phyloP scores from a whole-genome alignment of 2,797 vertebrate genomes.

The Clarias fuscus region DNA sequence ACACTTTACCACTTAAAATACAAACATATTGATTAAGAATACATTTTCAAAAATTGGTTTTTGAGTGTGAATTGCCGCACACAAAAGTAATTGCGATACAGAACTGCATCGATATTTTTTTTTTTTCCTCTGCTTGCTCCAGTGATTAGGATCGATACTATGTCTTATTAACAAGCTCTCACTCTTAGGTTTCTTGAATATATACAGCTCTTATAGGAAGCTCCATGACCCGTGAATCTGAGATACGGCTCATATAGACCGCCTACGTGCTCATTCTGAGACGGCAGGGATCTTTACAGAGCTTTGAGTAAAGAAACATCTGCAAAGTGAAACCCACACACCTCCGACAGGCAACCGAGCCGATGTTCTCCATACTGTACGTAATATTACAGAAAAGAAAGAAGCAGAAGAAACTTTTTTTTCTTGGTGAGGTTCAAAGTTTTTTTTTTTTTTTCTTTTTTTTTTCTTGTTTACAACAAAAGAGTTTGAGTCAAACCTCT shows the following conservation, averaged over 20 bases:
- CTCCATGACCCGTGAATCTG: neutral
- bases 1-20: no score
- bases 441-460: no score
- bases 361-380: neutral
- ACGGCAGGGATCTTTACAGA: neutral
- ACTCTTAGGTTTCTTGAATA: neutral
- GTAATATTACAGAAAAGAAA: no score
- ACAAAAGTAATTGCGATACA: no score
- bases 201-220: neutral
- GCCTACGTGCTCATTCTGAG: neutral
- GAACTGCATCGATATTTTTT: no score
- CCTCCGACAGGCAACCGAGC: neutral
- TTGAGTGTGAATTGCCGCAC: no score
- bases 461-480: neutral
- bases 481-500: neutral
- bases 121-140: no score
- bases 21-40: no score
- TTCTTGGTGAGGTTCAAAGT: neutral
- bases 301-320: neutral
- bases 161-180: neutral
- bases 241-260: neutral
- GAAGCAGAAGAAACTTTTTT: neutral
- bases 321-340: conserved; percentile 19
- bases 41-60: no score
- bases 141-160: neutral